These are phyloP conservation scores for Phymastichus coffea DNA, from an alignment of 1,140 invertebrate species.

Conservation along the genomic window DNA sequence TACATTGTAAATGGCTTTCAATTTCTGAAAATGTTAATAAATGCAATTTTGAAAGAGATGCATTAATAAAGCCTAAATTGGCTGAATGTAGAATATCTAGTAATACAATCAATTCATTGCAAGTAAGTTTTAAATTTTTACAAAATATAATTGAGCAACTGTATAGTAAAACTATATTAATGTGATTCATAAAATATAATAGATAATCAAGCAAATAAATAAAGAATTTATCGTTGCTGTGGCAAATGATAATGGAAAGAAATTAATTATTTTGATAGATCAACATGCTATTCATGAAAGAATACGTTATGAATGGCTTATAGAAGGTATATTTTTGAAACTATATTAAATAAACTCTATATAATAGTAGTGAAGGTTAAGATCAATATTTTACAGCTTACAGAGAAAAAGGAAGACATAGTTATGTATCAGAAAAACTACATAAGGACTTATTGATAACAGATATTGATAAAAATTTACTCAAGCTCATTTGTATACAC, in stretches of 20 bases:
- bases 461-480: slow-evolving; percentile 32
- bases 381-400: slow-evolving; percentile 41
- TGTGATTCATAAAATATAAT: too few species aligned
- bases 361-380: slow-evolving; percentile 7
- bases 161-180: neutral
- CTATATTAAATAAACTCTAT: neutral
- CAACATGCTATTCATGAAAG: slow-evolving; percentile 55
- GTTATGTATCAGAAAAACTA: slow-evolving; percentile 39
- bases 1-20: neutral
- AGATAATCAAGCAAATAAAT: slow-evolving; percentile 53
- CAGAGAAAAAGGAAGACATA: slow-evolving; percentile 33
- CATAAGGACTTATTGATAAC: slow-evolving; percentile 37
- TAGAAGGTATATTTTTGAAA: slow-evolving; percentile 37
- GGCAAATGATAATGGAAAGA: slow-evolving; percentile 35
- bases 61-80: neutral
- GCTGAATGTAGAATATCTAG: slow-evolving; percentile 6
- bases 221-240: slow-evolving; percentile 48
- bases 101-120: slow-evolving; percentile 19
- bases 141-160: too few species aligned
- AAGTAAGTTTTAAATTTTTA: slow-evolving; percentile 10
- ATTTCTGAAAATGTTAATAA: neutral
- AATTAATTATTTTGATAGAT: slow-evolving; percentile 49
- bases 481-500: slow-evolving; percentile 34
- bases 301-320: slow-evolving; percentile 51
- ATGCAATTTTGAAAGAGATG: neutral